Evolutionary conservation across 2,888 invertebrate species (phyloP), one percentile per base, ranked within the genome.

Genomic region (Eupithecia subumbrata): DNA sequence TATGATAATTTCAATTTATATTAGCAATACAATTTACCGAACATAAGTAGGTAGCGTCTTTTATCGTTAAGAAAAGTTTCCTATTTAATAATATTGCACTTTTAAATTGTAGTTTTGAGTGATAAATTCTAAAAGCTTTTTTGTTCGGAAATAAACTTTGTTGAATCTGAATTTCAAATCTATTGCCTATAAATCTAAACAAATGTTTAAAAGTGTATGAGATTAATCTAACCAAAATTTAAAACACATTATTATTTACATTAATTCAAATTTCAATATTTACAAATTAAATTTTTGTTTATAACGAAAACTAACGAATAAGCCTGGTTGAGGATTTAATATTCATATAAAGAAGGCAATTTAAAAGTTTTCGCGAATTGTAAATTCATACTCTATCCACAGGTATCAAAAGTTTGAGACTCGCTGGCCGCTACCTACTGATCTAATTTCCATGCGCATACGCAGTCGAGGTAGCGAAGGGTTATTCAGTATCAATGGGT

Each of bases 381-480:
- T 56, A 22, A 56, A 63, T 16, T 14, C 30, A 12, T 48, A 68
- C 63, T 60, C 0, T 14, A 25, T 60, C 22, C 25, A 18, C 11
- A 40, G 9, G 5, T 71, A 78, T 71, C 16, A 30, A 82, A 82
- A 90, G 83, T 90, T 95, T 94, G 92, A 88, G 86, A 85, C 76
- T 77, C 93, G 18, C 81, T 79, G 79, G 76, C 71, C 82, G 90
- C 92, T 94, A 92, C 93, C 93, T 92, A 94, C 92, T 95, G 95
- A 94, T 95, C 95, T 95, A 94, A 95, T 95, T 95, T 95, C 95
- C 95, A 95, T 95, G 94, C 94, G 94, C 86, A 79, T 83, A 87
- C 93, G 94, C 90, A 68, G 25, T 34, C 86, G 87, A 89, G 86
- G 88, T 86, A 74, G 78, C 84, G 88, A 92, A 92, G 90, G 93